A percentile compares a stretch with the other conserved stretches of the same genome.
Conservation (phyloP, 2,888 invertebrate species). For the Macrophya alboannulata region DNA sequence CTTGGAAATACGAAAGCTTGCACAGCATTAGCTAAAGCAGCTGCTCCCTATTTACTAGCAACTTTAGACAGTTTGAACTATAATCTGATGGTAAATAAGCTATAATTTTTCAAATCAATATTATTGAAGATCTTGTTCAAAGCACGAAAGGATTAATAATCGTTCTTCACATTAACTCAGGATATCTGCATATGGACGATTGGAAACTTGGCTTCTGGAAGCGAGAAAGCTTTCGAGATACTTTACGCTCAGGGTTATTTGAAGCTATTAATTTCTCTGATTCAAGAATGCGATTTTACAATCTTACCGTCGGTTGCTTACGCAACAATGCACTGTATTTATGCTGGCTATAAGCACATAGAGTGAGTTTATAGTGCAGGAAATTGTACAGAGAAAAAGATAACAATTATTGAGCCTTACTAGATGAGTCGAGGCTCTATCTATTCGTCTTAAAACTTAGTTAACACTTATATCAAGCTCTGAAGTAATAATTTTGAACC, state of each 20-base stretch:
- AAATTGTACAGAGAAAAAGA: neutral
- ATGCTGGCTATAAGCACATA: constrained; percentile 67
- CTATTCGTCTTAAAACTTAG: too few species aligned
- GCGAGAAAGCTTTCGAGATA: constrained; percentile 70
- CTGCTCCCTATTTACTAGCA: constrained; percentile 81
- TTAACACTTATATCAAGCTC: neutral
- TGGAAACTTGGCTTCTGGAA: constrained; percentile 75
- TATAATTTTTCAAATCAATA: neutral
- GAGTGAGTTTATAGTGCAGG: constrained; percentile 67
- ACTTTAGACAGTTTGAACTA: constrained; percentile 76
- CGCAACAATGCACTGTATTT: constrained; percentile 70
- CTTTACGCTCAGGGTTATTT: constrained; percentile 75
- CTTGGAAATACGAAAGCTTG: constrained; percentile 81
- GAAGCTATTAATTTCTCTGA: constrained; percentile 68
- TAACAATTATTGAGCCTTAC: neutral
- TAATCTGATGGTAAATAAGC: constrained; percentile 69
- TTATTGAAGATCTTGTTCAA: neutral
- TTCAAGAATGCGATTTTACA: constrained; percentile 66
- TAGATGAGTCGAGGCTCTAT: neutral
- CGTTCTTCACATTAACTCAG: constrained; percentile 64
- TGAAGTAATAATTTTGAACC: neutral
- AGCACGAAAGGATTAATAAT: neutral
- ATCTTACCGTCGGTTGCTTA: constrained; percentile 73
- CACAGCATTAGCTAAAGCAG: constrained; percentile 79
- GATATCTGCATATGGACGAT: constrained; percentile 77